Evolutionary conservation across 2,113 vertebrate species (phyloP).

Genomic region (Gallinago undulata): DNA sequence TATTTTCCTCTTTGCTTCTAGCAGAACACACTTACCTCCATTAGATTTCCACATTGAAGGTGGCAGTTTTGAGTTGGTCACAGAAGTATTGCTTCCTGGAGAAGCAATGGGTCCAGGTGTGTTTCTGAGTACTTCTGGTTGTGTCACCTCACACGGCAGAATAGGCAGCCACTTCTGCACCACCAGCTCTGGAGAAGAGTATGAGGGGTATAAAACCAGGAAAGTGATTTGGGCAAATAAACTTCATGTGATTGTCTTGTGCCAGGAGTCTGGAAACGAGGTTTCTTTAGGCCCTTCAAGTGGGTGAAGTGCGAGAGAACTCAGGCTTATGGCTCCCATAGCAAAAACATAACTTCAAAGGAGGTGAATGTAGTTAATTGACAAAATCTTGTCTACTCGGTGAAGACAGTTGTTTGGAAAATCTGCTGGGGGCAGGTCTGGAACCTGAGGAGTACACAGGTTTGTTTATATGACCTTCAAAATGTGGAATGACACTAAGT

Average conservation of each 20-base stretch:
- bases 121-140: background rate
- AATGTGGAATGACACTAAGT: background rate
- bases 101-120: background rate
- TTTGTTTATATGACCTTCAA: background rate
- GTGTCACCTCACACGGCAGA: background rate
- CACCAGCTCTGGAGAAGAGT: accelerated
- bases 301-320: background rate
- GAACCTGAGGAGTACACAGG: background rate
- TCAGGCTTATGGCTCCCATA: background rate
- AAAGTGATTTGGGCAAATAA: background rate
- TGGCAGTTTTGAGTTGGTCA: background rate
- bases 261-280: background rate
- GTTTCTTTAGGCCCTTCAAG: background rate
- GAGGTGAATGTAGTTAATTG: background rate
- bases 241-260: background rate
- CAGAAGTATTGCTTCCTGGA: background rate
- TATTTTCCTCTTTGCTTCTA: background rate
- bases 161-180: background rate
- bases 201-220: background rate
- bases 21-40: background rate
- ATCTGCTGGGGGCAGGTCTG: background rate
- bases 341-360: background rate
- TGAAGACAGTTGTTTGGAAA: background rate
- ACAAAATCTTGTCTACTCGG: background rate
- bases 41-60: background rate